Evolutionary conservation across 2,888 invertebrate species (phyloP).

Genomic region (Cosmia pyralina): DNA sequence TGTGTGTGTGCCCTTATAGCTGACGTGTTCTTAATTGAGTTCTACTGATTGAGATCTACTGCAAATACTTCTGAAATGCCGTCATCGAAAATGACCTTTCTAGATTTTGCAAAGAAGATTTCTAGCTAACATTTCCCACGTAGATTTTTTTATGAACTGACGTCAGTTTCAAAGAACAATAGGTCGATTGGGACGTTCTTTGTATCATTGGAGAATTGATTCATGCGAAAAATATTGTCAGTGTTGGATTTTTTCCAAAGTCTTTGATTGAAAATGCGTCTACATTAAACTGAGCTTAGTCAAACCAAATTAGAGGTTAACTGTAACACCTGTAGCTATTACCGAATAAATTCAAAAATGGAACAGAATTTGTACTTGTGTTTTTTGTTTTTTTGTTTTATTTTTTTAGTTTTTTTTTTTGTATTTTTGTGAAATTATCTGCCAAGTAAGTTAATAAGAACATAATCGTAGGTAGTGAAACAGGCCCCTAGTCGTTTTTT

Average conservation of each 20-base stretch:
- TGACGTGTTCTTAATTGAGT: constrained; percentile 32
- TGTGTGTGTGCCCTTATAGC: constrained; percentile 2
- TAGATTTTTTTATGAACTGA: not conserved
- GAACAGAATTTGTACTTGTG: too few relatives aligned
- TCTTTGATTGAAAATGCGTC: not conserved
- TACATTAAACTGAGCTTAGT: too few relatives aligned
- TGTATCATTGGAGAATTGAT: constrained; percentile 20
- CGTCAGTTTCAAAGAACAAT: constrained; percentile 16
- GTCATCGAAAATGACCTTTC: constrained; percentile 14
- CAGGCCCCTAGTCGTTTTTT: too few relatives aligned
- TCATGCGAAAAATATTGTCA: not conserved
- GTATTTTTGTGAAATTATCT: too few relatives aligned
- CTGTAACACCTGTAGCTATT: too few relatives aligned
- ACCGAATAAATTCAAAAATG: too few relatives aligned
- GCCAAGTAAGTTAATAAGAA: too few relatives aligned
- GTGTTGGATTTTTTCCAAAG: not conserved
- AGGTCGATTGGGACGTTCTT: constrained; percentile 23
- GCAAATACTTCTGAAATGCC: constrained; percentile 17
- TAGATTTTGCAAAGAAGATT: constrained; percentile 8
- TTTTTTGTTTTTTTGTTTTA: too few relatives aligned
- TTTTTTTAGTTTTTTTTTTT: too few relatives aligned
- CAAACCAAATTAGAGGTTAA: not conserved
- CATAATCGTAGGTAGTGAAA: too few relatives aligned
- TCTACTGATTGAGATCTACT: constrained; percentile 23
- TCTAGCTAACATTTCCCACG: not conserved